These are phyloP conservation scores for Oreochromis niloticus DNA, from an alignment of 2,113 vertebrate genomes.

Conservation along the genomic window DNA sequence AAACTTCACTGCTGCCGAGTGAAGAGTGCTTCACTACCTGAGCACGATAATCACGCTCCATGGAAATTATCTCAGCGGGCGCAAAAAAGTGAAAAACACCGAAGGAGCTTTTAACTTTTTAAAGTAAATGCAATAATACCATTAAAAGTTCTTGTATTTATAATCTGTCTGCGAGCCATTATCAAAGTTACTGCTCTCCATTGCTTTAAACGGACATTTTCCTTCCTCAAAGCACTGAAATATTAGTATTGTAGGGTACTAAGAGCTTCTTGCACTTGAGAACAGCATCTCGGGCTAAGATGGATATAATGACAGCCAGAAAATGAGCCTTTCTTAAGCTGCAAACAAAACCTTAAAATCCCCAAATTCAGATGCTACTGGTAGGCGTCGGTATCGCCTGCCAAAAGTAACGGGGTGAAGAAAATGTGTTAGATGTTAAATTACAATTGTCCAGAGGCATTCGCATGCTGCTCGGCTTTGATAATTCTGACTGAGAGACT, in stretches of 20 bases:
- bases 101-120: constrained; percentile 25
- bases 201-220: constrained; percentile 8
- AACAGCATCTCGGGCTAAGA: constrained; percentile 2
- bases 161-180: constrained; percentile 14
- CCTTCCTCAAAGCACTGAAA: constrained; percentile 18
- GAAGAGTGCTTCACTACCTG: background rate
- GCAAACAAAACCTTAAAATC: constrained; percentile 35
- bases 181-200: constrained; percentile 16
- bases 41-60: constrained; percentile 2
- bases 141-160: constrained; percentile 29
- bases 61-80: background rate
- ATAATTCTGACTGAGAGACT: constrained; percentile 12
- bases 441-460: constrained; percentile 35
- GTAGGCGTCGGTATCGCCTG: constrained; percentile 37
- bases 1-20: background rate
- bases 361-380: constrained; percentile 25
- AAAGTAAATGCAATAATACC: constrained; percentile 21
- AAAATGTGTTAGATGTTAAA: constrained; percentile 32
- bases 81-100: background rate
- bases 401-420: constrained; percentile 48
- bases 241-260: constrained; percentile 6
- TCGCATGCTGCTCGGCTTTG: constrained; percentile 8
- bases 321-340: constrained; percentile 29
- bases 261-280: constrained; percentile 24
- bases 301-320: constrained; percentile 26